Conservation (phyloP, 2,113 vertebrate species). For the Takifugu flavidus region DNA sequence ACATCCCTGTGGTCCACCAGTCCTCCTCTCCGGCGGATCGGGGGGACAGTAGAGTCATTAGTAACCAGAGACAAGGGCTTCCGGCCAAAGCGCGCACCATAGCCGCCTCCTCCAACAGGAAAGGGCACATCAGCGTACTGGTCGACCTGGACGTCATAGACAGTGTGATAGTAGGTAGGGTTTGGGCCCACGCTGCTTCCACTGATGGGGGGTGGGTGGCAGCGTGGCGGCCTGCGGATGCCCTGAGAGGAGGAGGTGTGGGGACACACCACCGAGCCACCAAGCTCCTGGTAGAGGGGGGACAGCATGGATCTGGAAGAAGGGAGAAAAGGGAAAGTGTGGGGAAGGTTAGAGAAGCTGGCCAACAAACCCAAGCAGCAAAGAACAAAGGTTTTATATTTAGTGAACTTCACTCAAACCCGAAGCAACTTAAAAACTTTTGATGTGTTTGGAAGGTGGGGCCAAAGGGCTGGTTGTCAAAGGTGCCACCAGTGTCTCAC, state of each 20-base stretch:
- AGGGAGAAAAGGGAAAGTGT: not conserved
- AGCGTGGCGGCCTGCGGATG: slow-evolving; percentile 40
- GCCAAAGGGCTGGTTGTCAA: no score
- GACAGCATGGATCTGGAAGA: slow-evolving; percentile 68
- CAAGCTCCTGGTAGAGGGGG: slow-evolving; percentile 65
- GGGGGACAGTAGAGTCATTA: slow-evolving; percentile 53
- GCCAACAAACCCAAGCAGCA: not conserved
- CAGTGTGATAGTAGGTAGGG: slow-evolving; percentile 75
- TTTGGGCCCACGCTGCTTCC: slow-evolving; percentile 70
- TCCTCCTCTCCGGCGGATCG: slow-evolving; percentile 76
- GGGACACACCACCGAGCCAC: slow-evolving; percentile 68
- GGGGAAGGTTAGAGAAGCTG: not conserved
- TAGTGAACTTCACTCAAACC: no score
- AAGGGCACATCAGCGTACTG: slow-evolving; percentile 61
- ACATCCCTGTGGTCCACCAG: slow-evolving; percentile 84
- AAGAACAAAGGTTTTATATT: no score
- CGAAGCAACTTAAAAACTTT: no score
- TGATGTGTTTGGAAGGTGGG: no score
- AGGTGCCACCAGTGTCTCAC: no score
- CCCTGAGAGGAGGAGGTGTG: slow-evolving; percentile 52
- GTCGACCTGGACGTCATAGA: slow-evolving; percentile 66
- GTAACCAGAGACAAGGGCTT: slow-evolving; percentile 43
- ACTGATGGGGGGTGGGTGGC: slow-evolving; percentile 59
- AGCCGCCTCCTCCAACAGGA: slow-evolving; percentile 25
- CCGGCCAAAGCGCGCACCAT: slow-evolving; percentile 31